These are phyloP conservation scores for Lasius fuliginosus DNA, from an alignment of 2,888 invertebrate genomes.

Conservation along the genomic window DNA sequence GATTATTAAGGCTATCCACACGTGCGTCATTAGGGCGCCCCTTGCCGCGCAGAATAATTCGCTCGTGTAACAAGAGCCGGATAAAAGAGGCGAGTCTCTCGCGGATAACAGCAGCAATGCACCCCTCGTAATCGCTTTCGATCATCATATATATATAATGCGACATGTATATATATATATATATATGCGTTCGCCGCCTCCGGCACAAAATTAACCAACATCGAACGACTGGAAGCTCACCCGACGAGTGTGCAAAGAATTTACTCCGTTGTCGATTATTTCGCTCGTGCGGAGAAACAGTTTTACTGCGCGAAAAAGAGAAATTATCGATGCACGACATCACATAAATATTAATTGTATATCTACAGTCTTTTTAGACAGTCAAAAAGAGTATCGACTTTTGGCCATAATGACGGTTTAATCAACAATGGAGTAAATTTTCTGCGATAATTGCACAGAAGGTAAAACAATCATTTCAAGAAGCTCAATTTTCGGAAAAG, in stretches of 20 bases:
- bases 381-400: background rate
- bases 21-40: slow-evolving; percentile 47
- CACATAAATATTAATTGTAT: slow-evolving; percentile 2
- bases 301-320: background rate
- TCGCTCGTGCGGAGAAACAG: background rate
- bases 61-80: slow-evolving; percentile 59
- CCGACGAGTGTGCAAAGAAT: slow-evolving; percentile 43
- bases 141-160: slow-evolving; percentile 35
- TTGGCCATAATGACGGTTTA: background rate
- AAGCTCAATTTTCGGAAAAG: too few relatives aligned
- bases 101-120: slow-evolving; percentile 47
- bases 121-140: slow-evolving; percentile 18
- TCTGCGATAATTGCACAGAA: background rate
- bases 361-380: background rate
- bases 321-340: background rate
- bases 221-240: slow-evolving; percentile 13
- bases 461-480: too few relatives aligned
- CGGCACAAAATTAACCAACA: slow-evolving; percentile 37
- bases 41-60: slow-evolving; percentile 57
- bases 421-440: slow-evolving; percentile 7
- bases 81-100: slow-evolving; percentile 46
- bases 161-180: slow-evolving; percentile 34
- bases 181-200: slow-evolving; percentile 15
- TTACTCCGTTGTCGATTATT: slow-evolving; percentile 15
- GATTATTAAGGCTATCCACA: slow-evolving; percentile 47